phyloP scores from a whole-genome alignment of 2,797 vertebrate genomes.

The Morus bassanus region DNA sequence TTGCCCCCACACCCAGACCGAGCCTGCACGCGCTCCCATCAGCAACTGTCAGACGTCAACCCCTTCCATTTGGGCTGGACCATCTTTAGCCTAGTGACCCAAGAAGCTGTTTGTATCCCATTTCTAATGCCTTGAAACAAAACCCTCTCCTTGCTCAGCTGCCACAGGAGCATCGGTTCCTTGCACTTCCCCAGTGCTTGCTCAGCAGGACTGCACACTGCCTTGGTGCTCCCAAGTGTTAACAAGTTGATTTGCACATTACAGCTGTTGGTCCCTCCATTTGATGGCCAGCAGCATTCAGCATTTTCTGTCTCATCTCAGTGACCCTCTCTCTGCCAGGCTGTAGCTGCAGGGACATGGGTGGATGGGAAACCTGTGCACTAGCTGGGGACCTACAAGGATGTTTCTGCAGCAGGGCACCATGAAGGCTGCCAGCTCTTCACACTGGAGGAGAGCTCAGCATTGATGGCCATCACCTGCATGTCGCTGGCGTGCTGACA shows the following conservation, averaged over 20 bases:
- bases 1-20: not conserved
- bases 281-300: not conserved
- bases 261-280: not conserved
- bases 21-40: not conserved
- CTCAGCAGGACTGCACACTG: not conserved
- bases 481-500: rapidly evolving
- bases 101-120: not conserved
- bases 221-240: not conserved
- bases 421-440: not conserved
- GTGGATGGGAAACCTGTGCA: not conserved
- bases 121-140: not conserved
- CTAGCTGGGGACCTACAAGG: not conserved
- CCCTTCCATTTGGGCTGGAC: not conserved
- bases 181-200: not conserved
- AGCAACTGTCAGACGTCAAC: not conserved
- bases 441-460: rapidly evolving
- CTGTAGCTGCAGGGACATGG: not conserved
- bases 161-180: not conserved
- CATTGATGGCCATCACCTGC: not conserved
- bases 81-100: not conserved
- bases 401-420: not conserved
- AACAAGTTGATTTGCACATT: not conserved
- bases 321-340: not conserved
- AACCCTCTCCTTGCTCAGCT: not conserved
- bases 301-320: not conserved